Evolutionary conservation across 2,888 invertebrate genomes (phyloP), one percentile per base, ranked within the genome.

Genomic region (Drosophila pseudotakahashii): DNA sequence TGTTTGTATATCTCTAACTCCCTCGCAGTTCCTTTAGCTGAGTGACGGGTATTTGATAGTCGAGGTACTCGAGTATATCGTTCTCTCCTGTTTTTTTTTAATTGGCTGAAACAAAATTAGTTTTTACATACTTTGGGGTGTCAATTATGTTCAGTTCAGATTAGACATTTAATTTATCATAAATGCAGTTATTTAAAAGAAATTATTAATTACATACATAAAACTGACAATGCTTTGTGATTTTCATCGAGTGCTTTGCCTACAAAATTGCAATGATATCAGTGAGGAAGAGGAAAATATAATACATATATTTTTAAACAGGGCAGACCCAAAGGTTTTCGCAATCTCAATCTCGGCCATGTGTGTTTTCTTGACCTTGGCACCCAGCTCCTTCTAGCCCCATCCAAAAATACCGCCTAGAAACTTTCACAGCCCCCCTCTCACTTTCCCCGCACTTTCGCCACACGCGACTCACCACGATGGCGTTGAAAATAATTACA

Each of bases 401-500:
- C 36, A n/a, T 10, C 34, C 47, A 50, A 60, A 67, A 75, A 50
- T 67, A 59, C 54, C 44, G 67, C 79, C 78, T 70, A 76, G 71
- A 75, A 79, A 79, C 71, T 81, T 81, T 74, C 53, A 7, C 66
- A 19, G 53, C 32, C 32, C 32, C 3, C 10, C 32, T 34, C 9
- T 34, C 11, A 34, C 32, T 42, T n/a, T 23, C 45, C 19, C 45
- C 26, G 0, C 45, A 32, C 14, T 32, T 14, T 32, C 36, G 39
- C 19, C 30, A 23, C 72, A 60, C 59, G 54, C 73, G 73, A 55
- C 72, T 42, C 71, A 72, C 70, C 47, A 72, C 66, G 58, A 37
- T 57, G 80, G 85, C 86, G 82, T 82, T 66, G 75, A 77, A 79
- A 82, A 85, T 86, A 83, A 86, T 86, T 84, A 84, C 77, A 81